phyloP scores from a whole-genome alignment of 2,888 invertebrate species.

The Microplitis manilae region DNA sequence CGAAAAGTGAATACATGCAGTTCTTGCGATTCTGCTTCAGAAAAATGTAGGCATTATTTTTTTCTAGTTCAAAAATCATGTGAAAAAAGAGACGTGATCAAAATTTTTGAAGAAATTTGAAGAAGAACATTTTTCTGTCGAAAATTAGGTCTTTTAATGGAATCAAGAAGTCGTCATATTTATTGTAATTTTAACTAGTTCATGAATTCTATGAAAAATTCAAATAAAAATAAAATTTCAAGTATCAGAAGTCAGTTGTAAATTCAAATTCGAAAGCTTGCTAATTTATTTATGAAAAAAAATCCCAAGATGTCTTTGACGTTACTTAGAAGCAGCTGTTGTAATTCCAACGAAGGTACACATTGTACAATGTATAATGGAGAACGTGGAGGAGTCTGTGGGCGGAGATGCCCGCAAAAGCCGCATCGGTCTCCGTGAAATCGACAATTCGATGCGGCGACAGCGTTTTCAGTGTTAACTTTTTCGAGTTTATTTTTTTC shows the following conservation, averaged over 20 bases:
- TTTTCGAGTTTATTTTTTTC: constrained; percentile 45
- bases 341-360: constrained; percentile 67
- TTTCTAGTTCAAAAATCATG: too few species aligned
- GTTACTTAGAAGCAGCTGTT: constrained; percentile 51
- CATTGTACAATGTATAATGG: constrained; percentile 60
- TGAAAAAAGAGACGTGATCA: too few species aligned
- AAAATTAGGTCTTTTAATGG: too few species aligned
- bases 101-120: too few species aligned
- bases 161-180: too few species aligned
- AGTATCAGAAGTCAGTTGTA: not conserved
- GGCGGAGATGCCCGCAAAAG: constrained; percentile 70
- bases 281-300: constrained; percentile 19
- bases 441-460: constrained; percentile 68
- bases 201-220: too few species aligned
- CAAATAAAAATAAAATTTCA: not conserved
- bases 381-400: constrained; percentile 61
- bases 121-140: too few species aligned
- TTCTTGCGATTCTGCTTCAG: too few species aligned
- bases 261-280: constrained; percentile 12
- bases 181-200: too few species aligned
- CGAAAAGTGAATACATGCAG: too few species aligned
- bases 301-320: not conserved
- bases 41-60: too few species aligned
- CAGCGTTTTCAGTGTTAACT: constrained; percentile 60
- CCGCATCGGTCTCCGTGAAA: constrained; percentile 70